Base-by-base conservation (phyloP, 2,113 vertebrate species). In the Calidris pugnax region DNA sequence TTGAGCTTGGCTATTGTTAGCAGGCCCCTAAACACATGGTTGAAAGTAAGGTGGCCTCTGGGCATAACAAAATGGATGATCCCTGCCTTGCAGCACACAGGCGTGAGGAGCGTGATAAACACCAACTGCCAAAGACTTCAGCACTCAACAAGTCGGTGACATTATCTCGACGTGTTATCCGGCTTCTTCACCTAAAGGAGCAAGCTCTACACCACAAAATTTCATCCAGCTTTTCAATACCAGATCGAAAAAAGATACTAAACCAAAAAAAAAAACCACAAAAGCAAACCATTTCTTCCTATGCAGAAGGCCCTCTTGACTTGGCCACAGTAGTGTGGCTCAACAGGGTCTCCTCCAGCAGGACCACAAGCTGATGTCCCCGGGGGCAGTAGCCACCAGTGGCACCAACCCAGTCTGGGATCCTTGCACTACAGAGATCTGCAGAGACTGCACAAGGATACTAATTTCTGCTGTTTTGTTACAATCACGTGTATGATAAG, bases 251-350 rank as follows among this genome's bases (percentile, higher is more conserved):
- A 22, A 8, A 55, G 39, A 33, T 16, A 4, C 9, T 48, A 50
- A 32, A 63, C 0, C 12, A 45, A 64, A 73, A 4, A 64, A 73
- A 4, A 51, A 51, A 51, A 14, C 51, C 16, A 45, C 33, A 39
- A 39, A n/a, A 55, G 14, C 30, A 48, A 43, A 64, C 10, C 1
- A 2, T 35, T 90, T 77, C 30, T 64, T 62, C 20, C 73, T 28
- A 6, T 3, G 18, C 64, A 72, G 72, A 48, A 71, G 64, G 41
- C 28, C 22, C 30, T 64, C 73, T 2, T 20, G 37, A 20, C 35
- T n/a, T 21, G 20, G 51, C 43, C 1, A 1, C 6, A 26, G 74
- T 1, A 3, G 22, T 28, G 11, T 2, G 2, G 63, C 26, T 32
- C 4, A 0, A 0, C 2, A 19, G 48, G 56, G 10, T 60, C 45